Percentiles rank a stretch among this genome's conserved stretches.
These are phyloP conservation scores for Phataginus tricuspis DNA, from an alignment of 2,797 vertebrate species.

Conservation along the genomic window DNA sequence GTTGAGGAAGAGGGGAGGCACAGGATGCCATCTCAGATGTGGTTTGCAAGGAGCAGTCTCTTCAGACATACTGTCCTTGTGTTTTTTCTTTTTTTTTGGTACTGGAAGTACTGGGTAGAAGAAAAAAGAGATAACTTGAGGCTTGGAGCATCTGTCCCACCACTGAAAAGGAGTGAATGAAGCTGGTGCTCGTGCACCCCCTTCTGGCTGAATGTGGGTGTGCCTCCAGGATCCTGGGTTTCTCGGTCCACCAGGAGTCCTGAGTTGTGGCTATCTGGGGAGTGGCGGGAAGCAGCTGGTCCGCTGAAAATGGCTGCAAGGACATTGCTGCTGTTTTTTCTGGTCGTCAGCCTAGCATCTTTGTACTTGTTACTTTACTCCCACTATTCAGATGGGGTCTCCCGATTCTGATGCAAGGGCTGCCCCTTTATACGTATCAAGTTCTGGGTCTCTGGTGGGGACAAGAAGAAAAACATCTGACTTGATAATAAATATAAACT, in stretches of 20 bases:
- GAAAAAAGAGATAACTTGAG: neutral
- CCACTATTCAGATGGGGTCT: neutral
- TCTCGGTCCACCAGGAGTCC: rapidly evolving
- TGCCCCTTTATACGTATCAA: rapidly evolving
- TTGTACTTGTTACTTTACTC: neutral
- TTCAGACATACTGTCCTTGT: neutral
- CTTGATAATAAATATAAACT: neutral
- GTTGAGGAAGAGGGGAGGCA: neutral
- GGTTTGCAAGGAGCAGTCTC: neutral
- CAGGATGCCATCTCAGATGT: neutral
- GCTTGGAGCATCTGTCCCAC: neutral
- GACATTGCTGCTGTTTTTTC: conserved; percentile 64
- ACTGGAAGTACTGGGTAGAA: neutral
- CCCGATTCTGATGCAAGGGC: neutral
- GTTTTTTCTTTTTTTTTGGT: neutral
- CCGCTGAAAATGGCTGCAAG: conserved; percentile 66
- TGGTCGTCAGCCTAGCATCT: conserved; percentile 72
- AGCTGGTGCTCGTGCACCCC: conserved; percentile 7
- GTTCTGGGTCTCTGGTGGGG: neutral
- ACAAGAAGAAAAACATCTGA: neutral
- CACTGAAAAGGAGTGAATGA: neutral
- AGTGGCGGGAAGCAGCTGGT: conserved; percentile 14
- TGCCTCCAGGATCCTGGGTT: neutral
- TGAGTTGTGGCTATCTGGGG: conserved; percentile 43
- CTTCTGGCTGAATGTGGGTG: conserved; percentile 14